Evolutionary conservation across 2,113 vertebrate genomes (phyloP).

Genomic region (Aspiorhynchus laticeps): DNA sequence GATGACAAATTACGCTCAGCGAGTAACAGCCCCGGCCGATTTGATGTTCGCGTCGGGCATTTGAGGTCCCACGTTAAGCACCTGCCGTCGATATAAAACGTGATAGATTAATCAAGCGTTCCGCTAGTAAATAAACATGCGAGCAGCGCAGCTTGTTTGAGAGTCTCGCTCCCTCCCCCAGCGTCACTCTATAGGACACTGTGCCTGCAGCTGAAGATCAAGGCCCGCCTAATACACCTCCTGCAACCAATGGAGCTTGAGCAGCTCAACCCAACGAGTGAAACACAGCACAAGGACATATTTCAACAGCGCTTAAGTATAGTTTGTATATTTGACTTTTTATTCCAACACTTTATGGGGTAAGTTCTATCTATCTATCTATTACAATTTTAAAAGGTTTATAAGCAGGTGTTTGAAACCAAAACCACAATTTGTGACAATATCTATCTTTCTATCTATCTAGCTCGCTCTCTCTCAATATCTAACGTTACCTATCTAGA

Average conservation of each 20-base stretch:
- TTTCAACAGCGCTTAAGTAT: neutral
- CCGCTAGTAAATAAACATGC: neutral
- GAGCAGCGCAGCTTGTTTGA: neutral
- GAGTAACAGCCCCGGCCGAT: neutral
- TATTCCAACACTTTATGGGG: neutral
- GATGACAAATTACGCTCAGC: neutral
- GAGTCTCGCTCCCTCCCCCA: conserved; percentile 27
- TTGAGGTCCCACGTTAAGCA: neutral
- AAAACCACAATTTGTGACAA: too few species aligned
- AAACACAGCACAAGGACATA: neutral
- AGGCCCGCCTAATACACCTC: neutral
- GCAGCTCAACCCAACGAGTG: neutral
- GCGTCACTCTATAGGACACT: conserved; percentile 17
- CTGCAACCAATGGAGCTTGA: conserved; percentile 4
- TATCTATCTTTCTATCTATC: neutral
- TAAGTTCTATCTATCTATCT: neutral
- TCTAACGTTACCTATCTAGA: too few species aligned
- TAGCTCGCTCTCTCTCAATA: too few species aligned
- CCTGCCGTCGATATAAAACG: conserved; percentile 12
- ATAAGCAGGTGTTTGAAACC: too few species aligned
- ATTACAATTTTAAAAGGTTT: neutral
- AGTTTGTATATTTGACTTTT: neutral
- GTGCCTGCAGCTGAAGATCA: conserved; percentile 18
- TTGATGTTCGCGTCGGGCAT: neutral
- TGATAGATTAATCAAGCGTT: conserved; percentile 5